phyloP scores from a whole-genome alignment of 2,113 vertebrate genomes.

The Marmota monax region DNA sequence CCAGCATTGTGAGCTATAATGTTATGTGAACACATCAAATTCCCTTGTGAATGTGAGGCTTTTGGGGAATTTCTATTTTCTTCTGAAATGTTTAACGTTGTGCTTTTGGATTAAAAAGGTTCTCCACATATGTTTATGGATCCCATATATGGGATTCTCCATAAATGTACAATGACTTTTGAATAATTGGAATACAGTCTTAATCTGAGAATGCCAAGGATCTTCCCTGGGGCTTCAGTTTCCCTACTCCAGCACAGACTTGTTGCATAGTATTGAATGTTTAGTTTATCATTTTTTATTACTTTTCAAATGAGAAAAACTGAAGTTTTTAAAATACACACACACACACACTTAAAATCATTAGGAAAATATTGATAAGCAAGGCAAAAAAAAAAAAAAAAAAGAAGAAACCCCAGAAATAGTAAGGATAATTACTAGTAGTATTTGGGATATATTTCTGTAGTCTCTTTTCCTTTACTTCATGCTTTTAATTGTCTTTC shows the following conservation, averaged over 20 bases:
- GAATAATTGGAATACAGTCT: background rate
- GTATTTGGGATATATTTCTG: background rate
- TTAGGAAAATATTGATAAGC: background rate
- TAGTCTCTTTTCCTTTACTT: background rate
- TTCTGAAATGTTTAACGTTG: background rate
- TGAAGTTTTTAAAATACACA: background rate
- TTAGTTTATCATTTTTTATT: background rate
- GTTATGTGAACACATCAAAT: background rate
- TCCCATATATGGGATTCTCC: background rate
- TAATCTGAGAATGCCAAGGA: background rate
- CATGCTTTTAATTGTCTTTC: background rate
- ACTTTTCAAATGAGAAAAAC: slow-evolving; percentile 5
- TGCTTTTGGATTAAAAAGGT: slow-evolving; percentile 24
- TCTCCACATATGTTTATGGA: background rate
- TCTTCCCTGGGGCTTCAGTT: background rate
- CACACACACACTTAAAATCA: background rate
- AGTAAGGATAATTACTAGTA: background rate
- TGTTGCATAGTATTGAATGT: background rate
- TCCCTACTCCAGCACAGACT: background rate
- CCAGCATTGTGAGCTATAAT: background rate
- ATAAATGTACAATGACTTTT: background rate
- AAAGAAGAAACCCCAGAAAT: background rate
- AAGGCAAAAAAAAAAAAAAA: background rate
- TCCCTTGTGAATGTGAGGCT: background rate
- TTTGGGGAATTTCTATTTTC: slow-evolving; percentile 26